Percentiles rank a stretch among this genome's conserved stretches.
Evolutionary conservation across 2,888 invertebrate genomes (phyloP).

Genomic region (Torymus tubicola): DNA sequence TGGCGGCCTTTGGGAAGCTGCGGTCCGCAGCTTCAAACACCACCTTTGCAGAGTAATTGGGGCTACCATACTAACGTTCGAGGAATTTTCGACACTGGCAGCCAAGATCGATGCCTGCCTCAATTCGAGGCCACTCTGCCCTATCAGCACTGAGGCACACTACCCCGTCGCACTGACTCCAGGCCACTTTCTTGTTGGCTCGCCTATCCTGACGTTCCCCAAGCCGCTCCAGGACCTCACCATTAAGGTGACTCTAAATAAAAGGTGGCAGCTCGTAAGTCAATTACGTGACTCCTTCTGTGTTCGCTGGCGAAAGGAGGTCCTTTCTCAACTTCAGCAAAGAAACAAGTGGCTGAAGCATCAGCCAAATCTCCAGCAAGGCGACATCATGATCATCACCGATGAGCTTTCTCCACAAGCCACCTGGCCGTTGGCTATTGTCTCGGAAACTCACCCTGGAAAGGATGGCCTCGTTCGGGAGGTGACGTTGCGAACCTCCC

Average conservation of each 20-base stretch:
- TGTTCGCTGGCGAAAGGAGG: slow-evolving; percentile 18
- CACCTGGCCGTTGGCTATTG: neutral
- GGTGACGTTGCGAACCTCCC: neutral
- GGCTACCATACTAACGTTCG: neutral
- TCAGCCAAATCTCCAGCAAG: neutral
- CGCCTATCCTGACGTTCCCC: neutral
- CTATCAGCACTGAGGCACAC: neutral
- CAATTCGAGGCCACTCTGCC: neutral
- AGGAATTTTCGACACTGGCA: neutral
- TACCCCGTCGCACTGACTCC: neutral
- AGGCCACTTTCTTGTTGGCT: neutral
- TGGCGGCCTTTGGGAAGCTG: too few relatives aligned
- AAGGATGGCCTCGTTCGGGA: neutral
- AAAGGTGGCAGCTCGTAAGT: neutral
- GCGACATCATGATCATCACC: neutral
- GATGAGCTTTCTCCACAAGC: neutral
- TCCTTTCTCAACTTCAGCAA: neutral
- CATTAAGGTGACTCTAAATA: neutral
- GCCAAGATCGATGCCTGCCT: too few relatives aligned
- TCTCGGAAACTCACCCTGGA: neutral
- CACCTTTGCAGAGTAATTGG: neutral
- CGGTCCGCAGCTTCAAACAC: too few relatives aligned
- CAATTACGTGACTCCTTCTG: slow-evolving; percentile 4
- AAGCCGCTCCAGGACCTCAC: neutral
- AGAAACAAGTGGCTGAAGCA: neutral